Evolutionary conservation across 2,888 invertebrate genomes (phyloP).

Genomic region (Tupiocoris notatus): DNA sequence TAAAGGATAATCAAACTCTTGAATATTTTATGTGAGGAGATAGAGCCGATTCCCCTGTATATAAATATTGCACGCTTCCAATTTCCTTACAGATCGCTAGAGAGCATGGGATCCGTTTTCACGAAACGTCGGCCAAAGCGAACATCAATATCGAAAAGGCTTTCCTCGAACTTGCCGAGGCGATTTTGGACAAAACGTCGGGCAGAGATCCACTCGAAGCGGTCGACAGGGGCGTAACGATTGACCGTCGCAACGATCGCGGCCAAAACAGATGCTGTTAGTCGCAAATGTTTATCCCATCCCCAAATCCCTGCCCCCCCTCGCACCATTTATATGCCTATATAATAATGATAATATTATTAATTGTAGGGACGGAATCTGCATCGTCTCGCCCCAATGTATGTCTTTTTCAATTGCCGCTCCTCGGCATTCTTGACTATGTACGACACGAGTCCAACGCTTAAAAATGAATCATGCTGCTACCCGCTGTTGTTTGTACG

Average conservation of each 20-base stretch:
- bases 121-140: conserved; percentile 97
- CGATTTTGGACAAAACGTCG: conserved; percentile 88
- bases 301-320: neutral
- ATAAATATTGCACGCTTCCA: too few species aligned
- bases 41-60: too few species aligned
- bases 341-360: too few species aligned
- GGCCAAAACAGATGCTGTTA: conserved; percentile 64
- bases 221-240: conserved; percentile 64
- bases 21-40: too few species aligned
- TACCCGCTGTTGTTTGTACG: neutral
- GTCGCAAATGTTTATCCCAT: conserved; percentile 47
- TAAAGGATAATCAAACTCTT: too few species aligned
- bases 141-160: conserved; percentile 96
- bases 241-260: conserved; percentile 69
- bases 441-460: neutral
- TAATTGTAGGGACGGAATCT: neutral
- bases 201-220: conserved; percentile 77
- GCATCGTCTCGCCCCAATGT: neutral
- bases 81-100: conserved; percentile 72
- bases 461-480: neutral
- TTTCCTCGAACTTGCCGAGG: conserved; percentile 91
- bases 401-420: neutral
- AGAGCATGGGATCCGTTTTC: conserved; percentile 92
- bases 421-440: too few species aligned
- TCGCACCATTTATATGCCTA: neutral